Evolutionary conservation across 2,113 vertebrate species (phyloP), one percentile per base, ranked within the genome.

Genomic region (Eulemur macaco): DNA sequence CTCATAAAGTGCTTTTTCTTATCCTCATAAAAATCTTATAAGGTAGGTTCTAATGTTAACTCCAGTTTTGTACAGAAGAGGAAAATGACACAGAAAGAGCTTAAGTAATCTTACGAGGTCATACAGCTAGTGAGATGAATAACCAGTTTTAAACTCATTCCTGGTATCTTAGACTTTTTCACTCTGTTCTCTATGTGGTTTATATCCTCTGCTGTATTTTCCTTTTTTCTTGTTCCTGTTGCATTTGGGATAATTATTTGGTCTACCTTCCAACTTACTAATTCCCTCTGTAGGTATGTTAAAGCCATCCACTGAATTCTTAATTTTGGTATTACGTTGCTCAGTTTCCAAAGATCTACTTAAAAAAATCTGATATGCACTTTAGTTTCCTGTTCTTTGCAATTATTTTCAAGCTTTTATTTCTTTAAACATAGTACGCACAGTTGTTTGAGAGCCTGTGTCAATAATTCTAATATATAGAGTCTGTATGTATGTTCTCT

Each of bases 391-490:
- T 78, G 34, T 68, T 52, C 23, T n/a, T 27, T 94, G 66, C 12
- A 85, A 84, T 89, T 91, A 71, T 94, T 93, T 91, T 85, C n/a
- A 94, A 83, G n/a, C 8, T 66, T 92, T 91, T 60, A 86, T 45
- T 58, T 86, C 47, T 85, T 96, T 91, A 82, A 93, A 85, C 18
- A 73, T 1, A 64, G 9, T 86, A 94, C 88, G 37, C 34, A 86
- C 3, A 77, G 37, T 39, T 73, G 27, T 83, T 90, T 90, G 50
- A 93, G 39, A 47, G 45, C 45, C 2, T 89, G 21, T 86, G 34
- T 77, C n/a, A 87, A 64, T 25, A 86, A 68, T 52, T 52, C 54
- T 90, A 64, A 58, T 56, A 39, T 18, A 45, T 0, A 3, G 29
- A 82, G 14, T 76, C 15, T 76, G 14, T 39, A 21, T 45, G 10